Percentiles rank a stretch among this genome's conserved stretches.
Conservation (phyloP, 1,140 invertebrate genomes). For the Camponotus floridanus region DNA sequence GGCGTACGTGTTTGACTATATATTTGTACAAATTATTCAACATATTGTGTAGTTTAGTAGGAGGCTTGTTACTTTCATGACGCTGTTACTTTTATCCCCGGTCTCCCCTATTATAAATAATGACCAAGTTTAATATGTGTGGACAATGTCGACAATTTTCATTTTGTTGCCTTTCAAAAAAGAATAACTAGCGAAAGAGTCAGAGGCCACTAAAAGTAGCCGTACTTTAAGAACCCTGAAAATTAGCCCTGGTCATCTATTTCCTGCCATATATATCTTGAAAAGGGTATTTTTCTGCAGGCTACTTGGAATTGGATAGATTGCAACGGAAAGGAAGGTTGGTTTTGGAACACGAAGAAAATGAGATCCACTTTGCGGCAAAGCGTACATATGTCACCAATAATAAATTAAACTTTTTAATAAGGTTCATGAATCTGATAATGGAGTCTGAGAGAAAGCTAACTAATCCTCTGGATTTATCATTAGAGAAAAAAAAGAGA, state of each 20-base stretch:
- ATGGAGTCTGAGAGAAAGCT: background rate
- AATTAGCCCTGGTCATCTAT: constrained; percentile 24
- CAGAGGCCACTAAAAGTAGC: background rate
- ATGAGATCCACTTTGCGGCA: background rate
- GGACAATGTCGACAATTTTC: background rate
- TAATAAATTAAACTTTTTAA: background rate
- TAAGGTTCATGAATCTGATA: constrained; percentile 13
- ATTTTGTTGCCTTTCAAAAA: background rate
- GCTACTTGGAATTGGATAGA: background rate
- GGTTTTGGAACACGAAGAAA: background rate
- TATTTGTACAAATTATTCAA: no score
- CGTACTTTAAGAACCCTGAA: background rate
- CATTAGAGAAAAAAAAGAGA: background rate
- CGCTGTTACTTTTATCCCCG: no score
- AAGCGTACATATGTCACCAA: background rate
- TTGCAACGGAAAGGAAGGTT: background rate
- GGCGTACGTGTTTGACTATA: no score
- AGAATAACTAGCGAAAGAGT: background rate
- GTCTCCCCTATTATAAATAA: background rate
- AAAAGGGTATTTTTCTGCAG: background rate
- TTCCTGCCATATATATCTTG: background rate
- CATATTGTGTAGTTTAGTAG: no score
- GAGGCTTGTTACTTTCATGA: no score
- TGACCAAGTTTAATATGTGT: background rate
- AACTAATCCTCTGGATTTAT: background rate